These are phyloP conservation scores for Apamea crenata DNA, from an alignment of 2,888 invertebrate species.

Conservation along the genomic window DNA sequence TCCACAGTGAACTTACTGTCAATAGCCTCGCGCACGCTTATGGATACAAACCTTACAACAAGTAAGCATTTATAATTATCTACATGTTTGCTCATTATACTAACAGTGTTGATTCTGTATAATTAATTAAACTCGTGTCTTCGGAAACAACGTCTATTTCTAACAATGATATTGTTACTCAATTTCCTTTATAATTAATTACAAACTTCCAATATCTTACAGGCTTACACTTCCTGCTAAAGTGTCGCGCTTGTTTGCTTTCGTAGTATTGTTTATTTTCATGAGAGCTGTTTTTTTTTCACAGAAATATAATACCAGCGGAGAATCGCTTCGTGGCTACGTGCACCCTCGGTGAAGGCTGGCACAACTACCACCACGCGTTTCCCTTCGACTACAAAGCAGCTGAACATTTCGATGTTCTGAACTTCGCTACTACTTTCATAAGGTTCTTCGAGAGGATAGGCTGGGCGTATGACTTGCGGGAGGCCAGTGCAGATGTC, in stretches of 20 bases:
- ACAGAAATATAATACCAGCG: slow-evolving; percentile 91
- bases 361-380: slow-evolving; percentile 95
- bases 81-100: slow-evolving; percentile 24
- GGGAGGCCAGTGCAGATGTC: slow-evolving; percentile 84
- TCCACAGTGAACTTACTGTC: slow-evolving; percentile 97
- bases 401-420: slow-evolving; percentile 88
- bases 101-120: slow-evolving; percentile 26
- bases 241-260: background rate
- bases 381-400: slow-evolving; percentile 93
- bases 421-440: slow-evolving; percentile 83
- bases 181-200: slow-evolving; percentile 38
- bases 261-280: background rate
- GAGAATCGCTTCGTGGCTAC: slow-evolving; percentile 92
- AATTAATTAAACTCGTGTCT: slow-evolving; percentile 33
- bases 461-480: slow-evolving; percentile 86
- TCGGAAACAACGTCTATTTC: slow-evolving; percentile 35
- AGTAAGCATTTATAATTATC: slow-evolving; percentile 74
- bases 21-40: slow-evolving; percentile 96
- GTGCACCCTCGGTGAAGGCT: slow-evolving; percentile 92
- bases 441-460: slow-evolving; percentile 83
- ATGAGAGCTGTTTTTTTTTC: slow-evolving; percentile 58
- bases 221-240: slow-evolving; percentile 1
- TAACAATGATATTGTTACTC: slow-evolving; percentile 31
- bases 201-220: slow-evolving; percentile 38
- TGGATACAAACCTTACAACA: slow-evolving; percentile 89